Evolutionary conservation across 64 coral and sea anemone species (phyloP).

Genomic region (Montipora foliosa): DNA sequence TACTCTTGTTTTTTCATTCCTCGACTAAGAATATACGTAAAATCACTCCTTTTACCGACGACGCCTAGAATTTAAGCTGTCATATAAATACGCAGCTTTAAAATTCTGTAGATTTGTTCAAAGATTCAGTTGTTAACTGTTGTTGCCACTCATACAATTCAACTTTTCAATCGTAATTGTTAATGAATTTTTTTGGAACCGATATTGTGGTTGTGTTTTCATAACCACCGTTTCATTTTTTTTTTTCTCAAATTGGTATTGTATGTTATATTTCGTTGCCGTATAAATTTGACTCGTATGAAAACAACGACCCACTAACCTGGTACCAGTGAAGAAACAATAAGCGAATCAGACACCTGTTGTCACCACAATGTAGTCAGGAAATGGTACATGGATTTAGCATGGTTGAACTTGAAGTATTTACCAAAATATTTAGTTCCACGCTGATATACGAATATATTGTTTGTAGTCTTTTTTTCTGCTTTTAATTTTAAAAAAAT

Average conservation of each 20-base stretch:
- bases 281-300: not conserved
- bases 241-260: not conserved
- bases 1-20: not conserved
- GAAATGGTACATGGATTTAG: not conserved
- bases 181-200: too few species aligned
- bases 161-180: too few species aligned
- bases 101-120: not conserved
- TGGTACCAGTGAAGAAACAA: slow-evolving; percentile 17
- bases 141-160: not conserved
- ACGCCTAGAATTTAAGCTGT: not conserved
- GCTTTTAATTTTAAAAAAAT: too few species aligned
- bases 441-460: too few species aligned
- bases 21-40: not conserved
- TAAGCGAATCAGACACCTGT: slow-evolving; percentile 1
- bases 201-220: not conserved
- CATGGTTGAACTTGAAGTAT: too few species aligned
- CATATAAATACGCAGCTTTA: not conserved
- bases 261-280: not conserved
- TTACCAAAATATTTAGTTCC: too few species aligned
- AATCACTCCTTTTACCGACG: not conserved
- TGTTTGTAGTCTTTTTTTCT: too few species aligned
- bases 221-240: not conserved
- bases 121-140: not conserved
- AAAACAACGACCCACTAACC: not conserved
- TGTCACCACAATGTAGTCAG: not conserved